These are phyloP conservation scores for Campoplex capitator DNA, from an alignment of 2,888 invertebrate species.

Conservation along the genomic window DNA sequence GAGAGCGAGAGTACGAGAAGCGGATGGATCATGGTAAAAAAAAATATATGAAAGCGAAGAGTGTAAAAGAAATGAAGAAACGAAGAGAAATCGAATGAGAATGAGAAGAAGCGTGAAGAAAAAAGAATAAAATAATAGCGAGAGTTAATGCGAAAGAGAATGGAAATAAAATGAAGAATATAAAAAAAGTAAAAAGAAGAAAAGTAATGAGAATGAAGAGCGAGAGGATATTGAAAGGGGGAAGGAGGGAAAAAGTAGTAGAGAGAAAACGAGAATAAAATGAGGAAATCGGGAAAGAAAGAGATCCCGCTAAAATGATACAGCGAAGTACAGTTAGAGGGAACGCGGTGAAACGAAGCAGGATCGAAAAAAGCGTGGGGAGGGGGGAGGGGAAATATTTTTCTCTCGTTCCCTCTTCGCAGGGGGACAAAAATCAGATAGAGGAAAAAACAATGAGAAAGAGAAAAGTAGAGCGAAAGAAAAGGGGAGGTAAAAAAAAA, in stretches of 20 bases:
- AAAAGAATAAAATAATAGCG: background rate
- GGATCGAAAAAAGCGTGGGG: background rate
- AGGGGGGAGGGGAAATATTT: background rate
- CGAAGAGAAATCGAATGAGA: background rate
- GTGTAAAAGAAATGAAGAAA: background rate
- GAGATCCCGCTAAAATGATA: conserved; percentile 11
- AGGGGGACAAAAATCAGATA: conserved; percentile 1
- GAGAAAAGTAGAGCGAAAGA: background rate
- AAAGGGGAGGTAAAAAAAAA: background rate
- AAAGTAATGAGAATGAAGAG: conserved; percentile 1
- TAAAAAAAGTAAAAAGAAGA: background rate
- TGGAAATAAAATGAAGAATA: conserved; percentile 13
- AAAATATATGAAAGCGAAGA: too few relatives aligned
- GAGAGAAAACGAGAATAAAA: background rate
- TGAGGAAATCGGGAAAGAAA: conserved; percentile 16
- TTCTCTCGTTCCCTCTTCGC: background rate
- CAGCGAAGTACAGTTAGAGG: background rate
- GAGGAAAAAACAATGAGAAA: conserved; percentile 1
- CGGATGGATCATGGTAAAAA: too few relatives aligned
- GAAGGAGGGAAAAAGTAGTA: background rate
- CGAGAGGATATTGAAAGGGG: background rate
- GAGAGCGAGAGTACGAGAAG: too few relatives aligned
- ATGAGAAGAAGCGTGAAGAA: background rate
- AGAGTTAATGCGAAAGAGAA: conserved; percentile 12
- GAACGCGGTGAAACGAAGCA: background rate